Evolutionary conservation across 37 sponge, comb jelly and placozoan genomes (phyloP).

Genomic region (Mnemiopsis leidyi): DNA sequence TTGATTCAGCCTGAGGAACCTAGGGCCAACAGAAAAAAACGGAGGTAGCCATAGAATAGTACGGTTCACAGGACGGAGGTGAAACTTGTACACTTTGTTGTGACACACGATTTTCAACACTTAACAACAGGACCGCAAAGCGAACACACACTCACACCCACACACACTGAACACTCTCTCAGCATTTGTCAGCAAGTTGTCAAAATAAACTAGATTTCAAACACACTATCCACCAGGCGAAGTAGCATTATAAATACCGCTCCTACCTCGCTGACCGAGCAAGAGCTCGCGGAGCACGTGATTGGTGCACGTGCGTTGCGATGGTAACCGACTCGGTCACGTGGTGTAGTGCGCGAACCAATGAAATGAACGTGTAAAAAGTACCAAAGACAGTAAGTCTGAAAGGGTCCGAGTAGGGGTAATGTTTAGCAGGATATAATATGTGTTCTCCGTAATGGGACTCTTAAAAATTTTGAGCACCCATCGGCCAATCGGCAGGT

Average conservation of each 20-base stretch:
- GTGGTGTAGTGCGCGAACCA: slow-evolving; percentile 4
- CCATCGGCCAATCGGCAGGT: not conserved
- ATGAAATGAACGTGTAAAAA: not conserved
- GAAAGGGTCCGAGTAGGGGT: slow-evolving; percentile 30
- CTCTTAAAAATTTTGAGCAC: not conserved
- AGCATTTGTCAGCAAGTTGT: slow-evolving; percentile 39
- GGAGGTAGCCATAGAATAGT: not conserved
- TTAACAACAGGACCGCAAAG: not conserved
- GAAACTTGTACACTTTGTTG: not conserved
- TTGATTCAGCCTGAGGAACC: not conserved
- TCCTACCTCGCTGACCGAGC: slow-evolving; percentile 13
- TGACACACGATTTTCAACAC: not conserved
- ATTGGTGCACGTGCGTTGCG: slow-evolving; percentile 46
- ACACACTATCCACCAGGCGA: slow-evolving; percentile 24
- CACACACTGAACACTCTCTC: not conserved
- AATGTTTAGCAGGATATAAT: slow-evolving; percentile 40
- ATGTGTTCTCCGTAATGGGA: slow-evolving; percentile 9
- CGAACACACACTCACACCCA: not conserved
- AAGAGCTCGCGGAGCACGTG: slow-evolving; percentile 20
- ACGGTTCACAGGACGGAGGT: not conserved
- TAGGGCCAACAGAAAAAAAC: not conserved
- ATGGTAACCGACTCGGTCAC: slow-evolving; percentile 43
- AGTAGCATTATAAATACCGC: slow-evolving; percentile 55
- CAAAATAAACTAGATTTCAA: slow-evolving; percentile 4
- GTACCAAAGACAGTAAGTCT: slow-evolving; percentile 54